A percentile compares a stretch with the other conserved stretches of the same genome.
Conservation (phyloP, 2,888 invertebrate species). For the Meteorus cinctellus region DNA sequence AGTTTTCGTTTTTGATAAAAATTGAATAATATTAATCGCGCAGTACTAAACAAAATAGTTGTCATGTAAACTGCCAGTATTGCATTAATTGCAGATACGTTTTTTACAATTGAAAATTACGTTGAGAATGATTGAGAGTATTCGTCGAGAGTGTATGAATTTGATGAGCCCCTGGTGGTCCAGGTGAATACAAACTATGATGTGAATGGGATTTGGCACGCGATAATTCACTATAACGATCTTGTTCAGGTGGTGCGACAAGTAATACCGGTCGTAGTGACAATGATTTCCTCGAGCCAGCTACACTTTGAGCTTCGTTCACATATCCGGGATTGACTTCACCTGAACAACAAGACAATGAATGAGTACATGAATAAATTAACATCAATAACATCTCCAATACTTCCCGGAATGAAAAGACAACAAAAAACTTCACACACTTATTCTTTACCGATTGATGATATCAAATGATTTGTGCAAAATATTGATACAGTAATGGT, state of each 20-base stretch:
- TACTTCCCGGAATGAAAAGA: neutral
- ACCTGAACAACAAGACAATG: conserved; percentile 76
- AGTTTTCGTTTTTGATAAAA: neutral
- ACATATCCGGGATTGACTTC: conserved; percentile 92
- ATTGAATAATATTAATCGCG: neutral
- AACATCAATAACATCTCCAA: neutral
- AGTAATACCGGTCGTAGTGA: conserved; percentile 90
- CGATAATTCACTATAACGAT: conserved; percentile 71
- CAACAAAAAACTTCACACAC: neutral
- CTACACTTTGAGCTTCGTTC: conserved; percentile 88
- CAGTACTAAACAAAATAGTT: neutral
- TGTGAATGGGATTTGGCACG: conserved; percentile 71
- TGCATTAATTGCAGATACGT: neutral
- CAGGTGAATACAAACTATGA: conserved; percentile 69
- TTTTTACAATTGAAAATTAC: conserved; percentile 66
- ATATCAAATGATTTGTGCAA: neutral
- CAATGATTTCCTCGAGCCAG: conserved; percentile 89
- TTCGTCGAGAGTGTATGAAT: conserved; percentile 70
- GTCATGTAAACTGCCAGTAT: neutral
- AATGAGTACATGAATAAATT: conserved; percentile 50
- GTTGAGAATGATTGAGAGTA: conserved; percentile 70
- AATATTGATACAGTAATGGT: neutral
- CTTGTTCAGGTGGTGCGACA: conserved; percentile 79
- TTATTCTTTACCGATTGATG: neutral
- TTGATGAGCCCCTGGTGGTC: conserved; percentile 65